phyloP scores from a whole-genome alignment of 1,140 invertebrate species.

The Hycleus cichorii region DNA sequence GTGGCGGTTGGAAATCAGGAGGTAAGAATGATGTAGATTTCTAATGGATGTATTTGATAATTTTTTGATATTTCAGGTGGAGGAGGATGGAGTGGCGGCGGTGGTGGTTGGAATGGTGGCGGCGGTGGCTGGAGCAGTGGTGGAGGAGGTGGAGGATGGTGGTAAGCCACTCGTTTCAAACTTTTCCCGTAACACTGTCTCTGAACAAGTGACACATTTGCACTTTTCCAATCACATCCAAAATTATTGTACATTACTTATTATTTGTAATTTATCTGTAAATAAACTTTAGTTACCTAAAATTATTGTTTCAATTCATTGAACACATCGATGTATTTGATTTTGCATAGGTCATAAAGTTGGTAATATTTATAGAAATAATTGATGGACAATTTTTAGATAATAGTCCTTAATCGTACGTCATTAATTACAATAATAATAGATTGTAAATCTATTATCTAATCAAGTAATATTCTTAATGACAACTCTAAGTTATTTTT shows the following conservation, averaged over 20 bases:
- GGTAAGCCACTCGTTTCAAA: not conserved
- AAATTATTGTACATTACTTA: not conserved
- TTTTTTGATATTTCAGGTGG: not conserved
- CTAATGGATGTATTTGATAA: not conserved
- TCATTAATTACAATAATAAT: no score
- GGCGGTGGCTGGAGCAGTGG: not conserved
- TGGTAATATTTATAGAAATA: no score
- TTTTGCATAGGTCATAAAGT: no score
- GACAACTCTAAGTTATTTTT: no score
- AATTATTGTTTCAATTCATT: not conserved
- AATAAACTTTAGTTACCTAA: slow-evolving; percentile 2
- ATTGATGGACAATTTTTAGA: no score
- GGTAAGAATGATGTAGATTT: slow-evolving; percentile 17
- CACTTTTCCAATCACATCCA: not conserved
- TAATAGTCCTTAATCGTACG: no score
- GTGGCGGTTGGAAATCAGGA: slow-evolving; percentile 4
- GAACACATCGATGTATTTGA: not conserved
- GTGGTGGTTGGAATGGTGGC: no score
- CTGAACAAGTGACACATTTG: not conserved
- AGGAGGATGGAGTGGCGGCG: not conserved
- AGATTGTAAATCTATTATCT: no score
- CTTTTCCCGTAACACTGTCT: not conserved
- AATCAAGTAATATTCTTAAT: no score
- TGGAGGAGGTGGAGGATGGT: slow-evolving; percentile 5
- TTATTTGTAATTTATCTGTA: slow-evolving; percentile 9